Evolutionary conservation across 2,888 invertebrate genomes (phyloP), one percentile per base, ranked within the genome.

Genomic region (Chymomyza amoena): DNA sequence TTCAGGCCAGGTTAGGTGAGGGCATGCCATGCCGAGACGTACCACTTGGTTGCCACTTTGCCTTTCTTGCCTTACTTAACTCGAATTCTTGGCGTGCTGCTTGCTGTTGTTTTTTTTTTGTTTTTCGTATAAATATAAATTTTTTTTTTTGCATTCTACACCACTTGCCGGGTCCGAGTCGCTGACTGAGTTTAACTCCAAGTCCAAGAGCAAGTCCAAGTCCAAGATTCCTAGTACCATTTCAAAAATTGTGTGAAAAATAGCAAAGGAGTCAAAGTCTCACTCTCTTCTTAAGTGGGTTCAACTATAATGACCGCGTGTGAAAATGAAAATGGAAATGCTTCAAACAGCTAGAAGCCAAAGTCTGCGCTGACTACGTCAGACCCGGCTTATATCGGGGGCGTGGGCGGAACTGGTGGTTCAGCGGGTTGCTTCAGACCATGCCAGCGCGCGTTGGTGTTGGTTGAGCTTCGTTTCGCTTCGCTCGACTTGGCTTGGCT

Each of bases 251-350:
- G 74, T 84, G 78, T 87, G 84, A 88, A 81, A 81, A 80, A 84
- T 82, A 77, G 84, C 73, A 70, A 78, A 79, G 79, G 79, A 77
- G 79, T 69, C 66, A 69, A 68, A 64, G 77, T 73, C 88, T 88
- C 88, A 87, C 88, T 87, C 88, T 87, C 87, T 84, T 81, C 88
- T 88, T 86, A 88, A 84, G 88, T 84, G 87, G 89, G 89, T 88
- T 89, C 87, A 89, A 88, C 88, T 89, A 57, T 88, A 87, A 87
- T 89, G 89, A 89, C 87, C 89, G 89, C 87, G 87, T 87, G 87
- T 89, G 87, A 87, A 89, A 89, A 89, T 88, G 85, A 87, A 88
- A 88, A 84, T 84, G 85, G 88, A 86, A 84, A 84, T 88, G 79
- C 80, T 45, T 45, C 39, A 45, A 45, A 45, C 80, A 78, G 78